Evolutionary conservation across 2,113 vertebrate species (phyloP).

Genomic region (Thymallus thymallus): DNA sequence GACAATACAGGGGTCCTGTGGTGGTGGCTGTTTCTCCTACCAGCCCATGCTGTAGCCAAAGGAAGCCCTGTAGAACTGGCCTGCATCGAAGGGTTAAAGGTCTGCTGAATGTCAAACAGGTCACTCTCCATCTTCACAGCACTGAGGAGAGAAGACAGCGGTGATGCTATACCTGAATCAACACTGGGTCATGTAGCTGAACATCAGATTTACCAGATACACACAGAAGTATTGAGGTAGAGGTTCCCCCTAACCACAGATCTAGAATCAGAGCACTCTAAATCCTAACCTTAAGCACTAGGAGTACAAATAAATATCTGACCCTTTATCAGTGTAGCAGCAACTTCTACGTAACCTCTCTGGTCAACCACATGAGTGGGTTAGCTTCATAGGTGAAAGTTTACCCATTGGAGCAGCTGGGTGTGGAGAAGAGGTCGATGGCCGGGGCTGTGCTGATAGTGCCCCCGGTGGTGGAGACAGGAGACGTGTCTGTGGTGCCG

Average conservation of each 20-base stretch:
- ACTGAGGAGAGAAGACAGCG: conserved; percentile 67
- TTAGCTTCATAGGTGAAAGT: not conserved
- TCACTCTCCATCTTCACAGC: conserved; percentile 95
- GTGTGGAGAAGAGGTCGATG: conserved; percentile 95
- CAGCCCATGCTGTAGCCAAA: conserved; percentile 90
- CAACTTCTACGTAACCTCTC: not conserved
- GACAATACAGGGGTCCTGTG: not conserved
- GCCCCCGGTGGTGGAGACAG: conserved; percentile 88
- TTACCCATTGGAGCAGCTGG: conserved; percentile 93
- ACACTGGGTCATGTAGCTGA: not conserved
- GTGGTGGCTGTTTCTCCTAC: conserved; percentile 68
- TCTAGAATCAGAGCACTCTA: not conserved
- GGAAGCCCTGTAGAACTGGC: conserved; percentile 81
- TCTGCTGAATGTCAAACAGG: conserved; percentile 92
- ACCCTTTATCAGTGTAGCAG: not conserved
- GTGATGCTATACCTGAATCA: not conserved
- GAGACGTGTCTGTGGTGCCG: conserved; percentile 92
- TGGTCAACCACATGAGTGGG: not conserved
- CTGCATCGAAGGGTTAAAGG: conserved; percentile 86
- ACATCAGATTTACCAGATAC: not conserved
- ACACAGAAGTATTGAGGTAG: not conserved
- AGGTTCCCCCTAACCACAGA: not conserved
- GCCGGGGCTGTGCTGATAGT: conserved; percentile 90
- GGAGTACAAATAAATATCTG: not conserved
- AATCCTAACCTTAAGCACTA: not conserved